Conservation (phyloP, 2,797 vertebrate genomes). For the Enteromius paludinosus region DNA sequence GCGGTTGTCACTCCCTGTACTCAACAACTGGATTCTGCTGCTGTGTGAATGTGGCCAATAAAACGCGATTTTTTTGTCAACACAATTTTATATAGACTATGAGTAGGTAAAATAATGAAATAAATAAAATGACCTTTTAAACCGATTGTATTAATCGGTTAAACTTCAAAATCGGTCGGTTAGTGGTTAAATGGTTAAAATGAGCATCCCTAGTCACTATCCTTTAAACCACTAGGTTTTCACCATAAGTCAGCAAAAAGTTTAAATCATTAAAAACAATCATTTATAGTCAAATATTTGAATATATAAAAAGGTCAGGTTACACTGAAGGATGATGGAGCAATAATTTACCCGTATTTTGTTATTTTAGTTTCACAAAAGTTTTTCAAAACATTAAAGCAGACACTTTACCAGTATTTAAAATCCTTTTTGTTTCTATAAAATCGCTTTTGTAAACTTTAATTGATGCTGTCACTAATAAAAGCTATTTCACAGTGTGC, state of each 20-base stretch:
- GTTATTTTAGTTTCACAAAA: not conserved
- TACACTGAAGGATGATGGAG: not conserved
- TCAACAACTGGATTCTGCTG: too few relatives aligned
- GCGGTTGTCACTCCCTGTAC: too few relatives aligned
- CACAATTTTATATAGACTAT: too few relatives aligned
- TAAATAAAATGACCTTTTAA: too few relatives aligned
- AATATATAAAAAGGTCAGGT: not conserved
- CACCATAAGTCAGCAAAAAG: not conserved
- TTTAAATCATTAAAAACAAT: not conserved
- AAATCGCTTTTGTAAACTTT: not conserved
- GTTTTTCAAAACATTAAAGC: not conserved
- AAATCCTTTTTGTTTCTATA: not conserved
- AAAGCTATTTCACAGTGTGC: not conserved
- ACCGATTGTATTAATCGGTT: too few relatives aligned
- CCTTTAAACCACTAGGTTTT: not conserved
- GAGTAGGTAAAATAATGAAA: too few relatives aligned
- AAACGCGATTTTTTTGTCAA: too few relatives aligned
- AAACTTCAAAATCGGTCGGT: too few relatives aligned
- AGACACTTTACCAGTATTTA: not conserved
- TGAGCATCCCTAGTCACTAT: too few relatives aligned
- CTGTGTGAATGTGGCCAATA: too few relatives aligned
- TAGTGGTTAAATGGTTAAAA: too few relatives aligned
- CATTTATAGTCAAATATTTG: not conserved
- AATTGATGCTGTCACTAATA: not conserved
- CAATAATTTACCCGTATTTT: not conserved